Evolutionary conservation across 2,113 vertebrate genomes (phyloP).

Genomic region (Dolichotis patagonum): DNA sequence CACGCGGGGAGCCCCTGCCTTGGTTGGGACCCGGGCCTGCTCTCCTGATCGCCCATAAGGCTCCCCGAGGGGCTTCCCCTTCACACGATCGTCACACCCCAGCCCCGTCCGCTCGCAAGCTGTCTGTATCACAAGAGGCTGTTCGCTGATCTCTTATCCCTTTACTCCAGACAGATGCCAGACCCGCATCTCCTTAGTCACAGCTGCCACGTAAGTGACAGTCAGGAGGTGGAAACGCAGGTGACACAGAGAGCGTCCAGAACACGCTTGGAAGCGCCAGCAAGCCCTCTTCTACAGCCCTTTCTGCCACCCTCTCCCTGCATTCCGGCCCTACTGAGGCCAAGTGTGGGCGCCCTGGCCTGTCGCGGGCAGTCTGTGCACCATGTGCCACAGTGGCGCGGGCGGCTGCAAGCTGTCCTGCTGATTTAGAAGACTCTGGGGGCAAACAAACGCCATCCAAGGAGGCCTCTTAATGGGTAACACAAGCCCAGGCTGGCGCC

Average conservation of each 20-base stretch:
- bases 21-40: no score
- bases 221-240: neutral
- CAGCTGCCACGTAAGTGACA: neutral
- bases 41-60: neutral
- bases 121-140: neutral
- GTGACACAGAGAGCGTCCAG: neutral
- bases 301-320: neutral
- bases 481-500: conserved; percentile 83
- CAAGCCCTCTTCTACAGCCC: neutral
- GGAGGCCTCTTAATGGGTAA: conserved; percentile 86
- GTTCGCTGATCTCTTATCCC: neutral
- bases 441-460: conserved; percentile 84
- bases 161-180: neutral
- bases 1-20: fast-evolving
- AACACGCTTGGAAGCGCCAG: conserved; percentile 36
- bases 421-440: conserved; percentile 85
- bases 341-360: conserved; percentile 62
- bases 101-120: neutral
- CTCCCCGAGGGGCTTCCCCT: neutral
- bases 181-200: neutral
- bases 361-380: conserved; percentile 62
- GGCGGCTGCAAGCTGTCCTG: conserved; percentile 77
- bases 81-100: neutral
- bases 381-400: conserved; percentile 53
- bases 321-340: neutral